Evolutionary conservation across 2,797 vertebrate genomes (phyloP).

Genomic region (Phaenicophaeus curvirostris): DNA sequence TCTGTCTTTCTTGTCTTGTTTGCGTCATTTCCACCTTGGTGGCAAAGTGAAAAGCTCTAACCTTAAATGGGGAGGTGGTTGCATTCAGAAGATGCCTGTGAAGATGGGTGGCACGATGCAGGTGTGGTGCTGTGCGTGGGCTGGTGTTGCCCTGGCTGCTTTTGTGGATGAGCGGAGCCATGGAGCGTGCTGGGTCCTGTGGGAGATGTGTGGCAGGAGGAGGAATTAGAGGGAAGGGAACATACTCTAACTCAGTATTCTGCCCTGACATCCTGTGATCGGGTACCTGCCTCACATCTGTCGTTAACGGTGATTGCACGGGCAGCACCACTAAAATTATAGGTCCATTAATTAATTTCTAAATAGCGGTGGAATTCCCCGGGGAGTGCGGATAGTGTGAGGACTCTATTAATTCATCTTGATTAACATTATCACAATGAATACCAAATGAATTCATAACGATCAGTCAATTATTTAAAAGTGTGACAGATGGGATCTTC

Average conservation of each 20-base stretch:
- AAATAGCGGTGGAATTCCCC: slow-evolving; percentile 29
- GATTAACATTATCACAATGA: slow-evolving; percentile 68
- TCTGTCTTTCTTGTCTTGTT: background rate
- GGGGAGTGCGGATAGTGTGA: slow-evolving; percentile 22
- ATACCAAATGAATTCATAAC: slow-evolving; percentile 66
- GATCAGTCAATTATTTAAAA: slow-evolving; percentile 62
- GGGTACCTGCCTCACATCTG: background rate
- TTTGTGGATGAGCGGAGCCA: background rate
- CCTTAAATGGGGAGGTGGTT: background rate
- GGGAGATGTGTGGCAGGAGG: background rate
- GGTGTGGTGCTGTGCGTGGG: background rate
- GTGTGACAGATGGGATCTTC: slow-evolving; percentile 59
- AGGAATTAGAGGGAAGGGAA: background rate
- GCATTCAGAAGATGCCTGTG: background rate
- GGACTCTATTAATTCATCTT: slow-evolving; percentile 69
- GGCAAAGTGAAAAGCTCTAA: background rate
- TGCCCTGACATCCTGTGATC: background rate
- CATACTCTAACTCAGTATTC: background rate
- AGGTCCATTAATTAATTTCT: slow-evolving; percentile 64
- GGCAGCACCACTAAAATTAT: slow-evolving; percentile 41
- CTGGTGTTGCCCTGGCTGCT: background rate
- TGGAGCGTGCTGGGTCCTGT: accelerated
- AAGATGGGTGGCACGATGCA: background rate
- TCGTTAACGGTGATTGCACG: background rate
- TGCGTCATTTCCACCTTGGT: background rate